These are phyloP conservation scores for Erythrocebus patas DNA, from an alignment of 2,113 vertebrate genomes.

Conservation along the genomic window DNA sequence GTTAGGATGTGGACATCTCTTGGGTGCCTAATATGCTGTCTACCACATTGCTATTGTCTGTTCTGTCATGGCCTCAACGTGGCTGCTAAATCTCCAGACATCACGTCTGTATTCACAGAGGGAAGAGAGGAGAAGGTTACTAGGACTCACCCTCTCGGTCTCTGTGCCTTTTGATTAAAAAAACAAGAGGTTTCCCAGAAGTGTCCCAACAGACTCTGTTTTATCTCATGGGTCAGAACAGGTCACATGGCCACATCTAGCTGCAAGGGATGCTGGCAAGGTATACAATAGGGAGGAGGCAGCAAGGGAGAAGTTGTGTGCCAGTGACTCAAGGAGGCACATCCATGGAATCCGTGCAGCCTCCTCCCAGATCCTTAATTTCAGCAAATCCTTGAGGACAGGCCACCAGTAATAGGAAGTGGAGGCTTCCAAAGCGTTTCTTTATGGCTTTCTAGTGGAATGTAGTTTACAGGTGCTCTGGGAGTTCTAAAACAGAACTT, in stretches of 20 bases:
- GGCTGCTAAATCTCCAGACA: background rate
- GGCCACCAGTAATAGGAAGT: background rate
- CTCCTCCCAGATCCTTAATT: background rate
- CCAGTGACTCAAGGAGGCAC: background rate
- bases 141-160: background rate
- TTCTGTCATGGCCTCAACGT: background rate
- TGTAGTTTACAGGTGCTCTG: background rate
- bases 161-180: background rate
- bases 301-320: background rate
- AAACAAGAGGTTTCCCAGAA: background rate
- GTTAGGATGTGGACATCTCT: background rate
- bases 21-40: background rate
- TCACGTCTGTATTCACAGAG: background rate
- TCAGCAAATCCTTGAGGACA: background rate
- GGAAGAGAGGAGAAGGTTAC: background rate
- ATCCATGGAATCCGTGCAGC: fast-evolving
- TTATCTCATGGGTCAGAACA: background rate
- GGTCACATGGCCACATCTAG: background rate
- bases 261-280: background rate
- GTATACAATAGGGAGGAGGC: background rate
- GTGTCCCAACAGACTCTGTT: background rate
- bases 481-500: no score
- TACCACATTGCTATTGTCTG: background rate
- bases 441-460: background rate
- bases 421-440: background rate